A percentile compares a stretch with the other conserved stretches of the same genome.
Evolutionary conservation across 1,140 invertebrate genomes (phyloP).

Genomic region (Drosophila repletoides): DNA sequence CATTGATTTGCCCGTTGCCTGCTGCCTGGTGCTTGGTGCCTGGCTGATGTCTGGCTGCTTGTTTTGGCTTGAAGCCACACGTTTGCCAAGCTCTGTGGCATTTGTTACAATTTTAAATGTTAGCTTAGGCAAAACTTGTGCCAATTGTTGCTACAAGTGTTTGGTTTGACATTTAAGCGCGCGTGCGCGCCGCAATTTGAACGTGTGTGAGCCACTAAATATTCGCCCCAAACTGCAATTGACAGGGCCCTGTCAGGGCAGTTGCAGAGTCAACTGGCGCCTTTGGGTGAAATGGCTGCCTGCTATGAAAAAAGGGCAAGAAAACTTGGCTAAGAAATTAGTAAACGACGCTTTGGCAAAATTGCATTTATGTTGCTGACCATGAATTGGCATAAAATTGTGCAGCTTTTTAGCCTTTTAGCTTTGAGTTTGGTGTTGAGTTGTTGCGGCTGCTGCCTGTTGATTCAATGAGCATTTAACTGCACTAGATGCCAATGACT

Average conservation of each 20-base stretch:
- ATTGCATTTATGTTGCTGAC: slow-evolving; percentile 46
- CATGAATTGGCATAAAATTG: slow-evolving; percentile 73
- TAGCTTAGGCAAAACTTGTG: slow-evolving; percentile 71
- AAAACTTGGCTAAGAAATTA: slow-evolving; percentile 68
- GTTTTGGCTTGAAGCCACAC: slow-evolving; percentile 72
- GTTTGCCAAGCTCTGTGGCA: slow-evolving; percentile 71
- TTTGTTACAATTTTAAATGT: slow-evolving; percentile 81
- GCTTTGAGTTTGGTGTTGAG: slow-evolving; percentile 15
- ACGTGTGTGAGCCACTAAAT: slow-evolving; percentile 31
- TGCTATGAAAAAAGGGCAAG: slow-evolving; percentile 16
- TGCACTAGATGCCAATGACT: slow-evolving; percentile 81
- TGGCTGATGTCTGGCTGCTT: slow-evolving; percentile 15
- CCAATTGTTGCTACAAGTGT: slow-evolving; percentile 79
- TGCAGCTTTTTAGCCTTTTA: slow-evolving; percentile 5
- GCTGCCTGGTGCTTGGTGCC: slow-evolving; percentile 18
- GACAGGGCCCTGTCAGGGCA: too few species aligned
- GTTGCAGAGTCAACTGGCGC: slow-evolving; percentile 39
- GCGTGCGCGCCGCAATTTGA: slow-evolving; percentile 21
- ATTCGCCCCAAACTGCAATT: slow-evolving; percentile 26
- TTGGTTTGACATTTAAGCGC: slow-evolving; percentile 75
- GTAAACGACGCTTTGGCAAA: slow-evolving; percentile 48
- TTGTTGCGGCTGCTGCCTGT: slow-evolving; percentile 43
- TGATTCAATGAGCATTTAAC: slow-evolving; percentile 72
- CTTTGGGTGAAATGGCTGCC: slow-evolving; percentile 56
- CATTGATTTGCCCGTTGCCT: too few species aligned